These are phyloP conservation scores for Monochamus saltuarius DNA, from an alignment of 1,140 invertebrate genomes.

Conservation along the genomic window DNA sequence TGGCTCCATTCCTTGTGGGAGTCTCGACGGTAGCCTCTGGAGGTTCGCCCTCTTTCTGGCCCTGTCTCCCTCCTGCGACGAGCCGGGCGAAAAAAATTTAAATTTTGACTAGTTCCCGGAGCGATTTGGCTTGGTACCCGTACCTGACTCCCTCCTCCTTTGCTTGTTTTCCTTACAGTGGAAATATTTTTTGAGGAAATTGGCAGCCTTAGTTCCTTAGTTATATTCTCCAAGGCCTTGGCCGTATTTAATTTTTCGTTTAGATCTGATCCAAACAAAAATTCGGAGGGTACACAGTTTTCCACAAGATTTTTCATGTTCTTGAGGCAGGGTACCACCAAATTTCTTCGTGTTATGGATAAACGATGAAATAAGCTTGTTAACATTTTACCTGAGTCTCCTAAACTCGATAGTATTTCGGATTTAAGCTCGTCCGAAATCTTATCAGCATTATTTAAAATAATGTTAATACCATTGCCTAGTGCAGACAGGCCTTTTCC, in stretches of 20 bases:
- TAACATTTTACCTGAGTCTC: neutral
- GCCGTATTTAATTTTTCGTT: neutral
- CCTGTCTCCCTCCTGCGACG: neutral
- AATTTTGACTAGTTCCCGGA: too few species aligned
- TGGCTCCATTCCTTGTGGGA: neutral
- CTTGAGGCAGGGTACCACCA: neutral
- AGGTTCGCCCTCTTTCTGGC: neutral
- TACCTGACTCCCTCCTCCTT: neutral
- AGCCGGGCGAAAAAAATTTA: neutral
- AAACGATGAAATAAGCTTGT: conserved; percentile 3
- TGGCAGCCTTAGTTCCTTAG: conserved; percentile 11
- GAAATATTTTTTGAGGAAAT: neutral
- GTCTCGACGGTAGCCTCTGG: neutral
- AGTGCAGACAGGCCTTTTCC: conserved; percentile 6
- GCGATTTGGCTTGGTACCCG: neutral
- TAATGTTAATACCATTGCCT: neutral
- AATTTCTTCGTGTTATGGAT: neutral
- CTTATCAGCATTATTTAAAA: neutral
- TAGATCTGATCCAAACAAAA: conserved; percentile 9
- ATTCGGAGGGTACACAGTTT: neutral
- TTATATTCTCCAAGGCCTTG: conserved; percentile 5
- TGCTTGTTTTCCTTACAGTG: neutral
- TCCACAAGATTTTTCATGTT: conserved; percentile 1
- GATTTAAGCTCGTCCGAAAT: neutral
- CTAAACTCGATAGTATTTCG: neutral